These are phyloP conservation scores for Bubalus kerabau DNA, from an alignment of 2,113 vertebrate species.

Conservation along the genomic window DNA sequence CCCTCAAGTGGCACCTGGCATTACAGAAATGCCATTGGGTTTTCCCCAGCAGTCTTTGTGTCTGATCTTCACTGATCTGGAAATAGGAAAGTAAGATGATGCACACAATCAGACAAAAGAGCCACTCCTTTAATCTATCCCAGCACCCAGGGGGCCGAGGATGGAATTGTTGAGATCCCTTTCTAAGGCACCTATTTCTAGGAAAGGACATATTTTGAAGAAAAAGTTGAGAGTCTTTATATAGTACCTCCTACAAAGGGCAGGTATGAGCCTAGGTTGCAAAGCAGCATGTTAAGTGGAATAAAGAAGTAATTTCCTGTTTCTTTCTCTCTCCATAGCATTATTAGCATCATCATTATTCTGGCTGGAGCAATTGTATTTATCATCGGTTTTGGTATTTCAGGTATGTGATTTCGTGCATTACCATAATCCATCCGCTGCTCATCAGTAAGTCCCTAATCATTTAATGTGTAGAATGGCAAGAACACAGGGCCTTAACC, in stretches of 20 bases:
- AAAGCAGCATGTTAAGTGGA: background rate
- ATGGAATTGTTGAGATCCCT: background rate
- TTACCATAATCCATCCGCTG: background rate
- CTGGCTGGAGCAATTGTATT: constrained; percentile 69
- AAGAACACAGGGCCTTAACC: background rate
- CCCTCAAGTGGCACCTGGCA: background rate
- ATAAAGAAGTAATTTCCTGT: constrained; percentile 32
- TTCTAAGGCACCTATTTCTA: background rate
- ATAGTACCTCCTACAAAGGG: background rate
- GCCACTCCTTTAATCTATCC: background rate
- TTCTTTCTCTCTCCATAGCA: constrained; percentile 39
- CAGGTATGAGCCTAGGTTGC: background rate
- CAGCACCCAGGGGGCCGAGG: rapidly evolving
- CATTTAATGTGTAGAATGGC: rapidly evolving
- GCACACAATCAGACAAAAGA: background rate
- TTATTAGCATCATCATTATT: constrained; percentile 64
- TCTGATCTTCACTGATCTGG: background rate
- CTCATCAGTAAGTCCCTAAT: background rate
- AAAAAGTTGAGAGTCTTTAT: background rate
- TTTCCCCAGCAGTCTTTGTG: background rate
- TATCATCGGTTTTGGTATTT: constrained; percentile 73
- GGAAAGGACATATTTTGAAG: background rate
- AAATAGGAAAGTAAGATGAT: background rate
- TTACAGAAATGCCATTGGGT: background rate
- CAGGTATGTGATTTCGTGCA: constrained; percentile 53